A percentile compares a stretch with the other conserved stretches of the same genome.
Conservation (phyloP, 2,888 invertebrate genomes). For the Drosophila neotestacea region DNA sequence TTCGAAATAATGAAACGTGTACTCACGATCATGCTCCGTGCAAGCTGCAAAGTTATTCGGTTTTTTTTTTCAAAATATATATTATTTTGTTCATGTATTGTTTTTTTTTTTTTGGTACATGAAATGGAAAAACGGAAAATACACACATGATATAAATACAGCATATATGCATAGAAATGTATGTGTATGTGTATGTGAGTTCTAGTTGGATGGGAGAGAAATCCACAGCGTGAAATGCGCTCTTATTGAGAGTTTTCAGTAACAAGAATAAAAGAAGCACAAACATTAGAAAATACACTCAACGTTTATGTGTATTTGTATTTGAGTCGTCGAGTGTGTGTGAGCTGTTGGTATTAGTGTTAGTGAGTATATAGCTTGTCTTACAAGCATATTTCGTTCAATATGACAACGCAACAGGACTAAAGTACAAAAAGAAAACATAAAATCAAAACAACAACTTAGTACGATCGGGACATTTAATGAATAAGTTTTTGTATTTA, state of each 20-base stretch:
- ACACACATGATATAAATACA: constrained; percentile 75
- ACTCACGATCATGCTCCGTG: constrained; percentile 97
- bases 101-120: constrained; percentile 60
- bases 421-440: constrained; percentile 49
- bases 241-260: constrained; percentile 34
- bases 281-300: constrained; percentile 56
- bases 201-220: constrained; percentile 27
- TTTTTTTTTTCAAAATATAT: constrained; percentile 42
- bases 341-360: constrained; percentile 20
- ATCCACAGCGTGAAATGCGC: constrained; percentile 43
- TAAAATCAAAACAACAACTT: constrained; percentile 65
- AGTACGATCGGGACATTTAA: constrained; percentile 72
- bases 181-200: constrained; percentile 29
- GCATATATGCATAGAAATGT: constrained; percentile 55
- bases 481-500: constrained; percentile 47
- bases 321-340: not conserved
- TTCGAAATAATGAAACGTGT: constrained; percentile 84
- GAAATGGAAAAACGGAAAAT: constrained; percentile 73
- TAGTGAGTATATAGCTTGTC: constrained; percentile 18
- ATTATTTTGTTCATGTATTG: constrained; percentile 29
- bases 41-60: constrained; percentile 88
- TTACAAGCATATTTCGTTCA: constrained; percentile 30
- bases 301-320: constrained; percentile 29
- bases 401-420: constrained; percentile 58
- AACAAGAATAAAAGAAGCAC: constrained; percentile 58